These are phyloP conservation scores for Tipula vernalis DNA, from an alignment of 2,888 invertebrate species.

Conservation along the genomic window DNA sequence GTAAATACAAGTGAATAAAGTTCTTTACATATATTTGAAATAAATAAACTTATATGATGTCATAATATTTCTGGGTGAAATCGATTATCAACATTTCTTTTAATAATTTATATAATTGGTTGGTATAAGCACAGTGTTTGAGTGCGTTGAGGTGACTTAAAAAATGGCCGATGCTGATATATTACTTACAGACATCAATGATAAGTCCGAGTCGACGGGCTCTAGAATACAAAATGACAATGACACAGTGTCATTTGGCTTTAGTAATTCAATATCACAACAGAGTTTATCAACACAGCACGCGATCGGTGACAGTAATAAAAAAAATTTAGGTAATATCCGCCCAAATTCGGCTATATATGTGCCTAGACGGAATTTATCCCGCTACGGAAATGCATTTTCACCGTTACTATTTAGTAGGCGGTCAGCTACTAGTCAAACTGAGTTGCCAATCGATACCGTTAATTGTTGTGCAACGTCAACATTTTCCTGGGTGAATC, in stretches of 20 bases:
- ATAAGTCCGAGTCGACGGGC: not conserved
- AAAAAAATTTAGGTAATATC: not conserved
- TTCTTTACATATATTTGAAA: not conserved
- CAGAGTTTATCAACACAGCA: slow-evolving; percentile 7
- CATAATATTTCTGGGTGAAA: not conserved
- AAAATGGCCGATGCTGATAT: not conserved
- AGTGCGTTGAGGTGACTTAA: not conserved
- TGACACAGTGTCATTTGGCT: not conserved
- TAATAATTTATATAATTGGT: not conserved
- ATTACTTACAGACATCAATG: not conserved
- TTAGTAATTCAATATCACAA: slow-evolving; percentile 1
- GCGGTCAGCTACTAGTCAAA: not conserved
- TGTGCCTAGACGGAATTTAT: slow-evolving; percentile 13
- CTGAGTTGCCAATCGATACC: slow-evolving; percentile 14
- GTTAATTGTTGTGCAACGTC: slow-evolving; percentile 15
- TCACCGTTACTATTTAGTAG: slow-evolving; percentile 12
- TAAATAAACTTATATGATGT: not conserved
- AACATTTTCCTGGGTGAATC: slow-evolving; percentile 14
- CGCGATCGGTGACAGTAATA: not conserved
- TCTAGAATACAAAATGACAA: not conserved
- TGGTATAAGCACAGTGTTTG: not conserved
- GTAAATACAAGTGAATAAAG: not conserved
- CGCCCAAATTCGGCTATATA: slow-evolving; percentile 15
- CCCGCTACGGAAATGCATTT: slow-evolving; percentile 15
- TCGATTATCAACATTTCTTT: not conserved